Evolutionary conservation across 2,113 vertebrate species (phyloP).

Genomic region (Alaudala cheleensis): DNA sequence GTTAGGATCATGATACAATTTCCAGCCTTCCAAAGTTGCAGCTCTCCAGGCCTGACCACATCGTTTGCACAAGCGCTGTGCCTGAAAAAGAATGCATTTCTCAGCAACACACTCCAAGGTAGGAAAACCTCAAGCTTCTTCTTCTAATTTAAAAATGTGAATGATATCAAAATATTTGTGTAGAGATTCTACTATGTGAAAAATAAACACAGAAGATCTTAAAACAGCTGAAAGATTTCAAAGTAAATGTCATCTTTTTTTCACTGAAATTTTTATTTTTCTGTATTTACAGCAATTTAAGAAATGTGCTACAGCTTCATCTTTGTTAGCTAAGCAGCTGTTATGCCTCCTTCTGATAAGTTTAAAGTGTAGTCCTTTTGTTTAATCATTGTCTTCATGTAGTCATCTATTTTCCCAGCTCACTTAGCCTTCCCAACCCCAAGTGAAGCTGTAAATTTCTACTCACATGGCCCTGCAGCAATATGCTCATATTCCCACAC

Average conservation of each 20-base stretch:
- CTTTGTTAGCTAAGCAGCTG: not conserved
- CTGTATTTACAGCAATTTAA: not conserved
- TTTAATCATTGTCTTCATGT: not conserved
- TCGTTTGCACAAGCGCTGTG: conserved; percentile 92
- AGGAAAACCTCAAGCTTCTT: not conserved
- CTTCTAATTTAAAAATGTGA: not conserved
- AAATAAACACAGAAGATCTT: not conserved
- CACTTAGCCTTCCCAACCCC: not conserved
- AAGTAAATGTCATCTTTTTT: not conserved
- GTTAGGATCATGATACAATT: conserved; percentile 95
- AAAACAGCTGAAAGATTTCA: not conserved
- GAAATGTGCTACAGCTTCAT: not conserved
- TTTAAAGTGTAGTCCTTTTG: not conserved
- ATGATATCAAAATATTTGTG: not conserved
- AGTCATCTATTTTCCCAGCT: not conserved
- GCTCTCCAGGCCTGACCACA: conserved; percentile 98
- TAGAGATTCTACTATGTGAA: not conserved
- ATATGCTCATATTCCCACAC: not conserved
- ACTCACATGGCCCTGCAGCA: not conserved
- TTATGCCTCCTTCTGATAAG: not conserved
- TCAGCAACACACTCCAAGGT: not conserved
- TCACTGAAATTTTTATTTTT: not conserved
- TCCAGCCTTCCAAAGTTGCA: conserved; percentile 97
- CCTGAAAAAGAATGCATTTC: conserved; percentile 73
- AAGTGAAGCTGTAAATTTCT: not conserved